Evolutionary conservation across 2,888 invertebrate genomes (phyloP).

Genomic region (Ypsolopha sequella): DNA sequence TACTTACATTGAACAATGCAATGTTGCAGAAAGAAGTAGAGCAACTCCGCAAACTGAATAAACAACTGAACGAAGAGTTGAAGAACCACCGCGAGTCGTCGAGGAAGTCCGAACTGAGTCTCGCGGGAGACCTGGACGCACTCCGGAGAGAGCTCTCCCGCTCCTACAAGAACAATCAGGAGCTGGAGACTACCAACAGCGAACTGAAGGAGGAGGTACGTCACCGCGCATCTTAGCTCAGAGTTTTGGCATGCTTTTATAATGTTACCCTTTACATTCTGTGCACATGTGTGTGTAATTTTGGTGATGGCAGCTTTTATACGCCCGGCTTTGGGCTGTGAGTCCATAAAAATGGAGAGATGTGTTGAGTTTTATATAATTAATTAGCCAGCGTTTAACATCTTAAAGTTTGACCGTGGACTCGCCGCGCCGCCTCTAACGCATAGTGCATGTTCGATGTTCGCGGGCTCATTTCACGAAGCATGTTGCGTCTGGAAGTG

Average conservation of each 20-base stretch:
- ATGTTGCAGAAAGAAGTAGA: conserved; percentile 45
- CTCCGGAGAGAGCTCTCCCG: conserved; percentile 66
- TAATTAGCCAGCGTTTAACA: too few relatives aligned
- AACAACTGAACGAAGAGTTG: conserved; percentile 59
- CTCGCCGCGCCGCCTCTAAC: too few relatives aligned
- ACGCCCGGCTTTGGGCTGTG: too few relatives aligned
- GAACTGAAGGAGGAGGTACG: conserved; percentile 78
- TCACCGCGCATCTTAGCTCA: background rate
- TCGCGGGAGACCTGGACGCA: conserved; percentile 56
- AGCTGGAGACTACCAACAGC: conserved; percentile 76
- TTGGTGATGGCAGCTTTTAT: too few relatives aligned
- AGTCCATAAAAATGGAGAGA: too few relatives aligned
- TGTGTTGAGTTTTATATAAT: too few relatives aligned
- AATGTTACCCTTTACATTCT: background rate
- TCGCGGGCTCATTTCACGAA: conserved; percentile 26
- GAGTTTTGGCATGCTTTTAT: background rate
- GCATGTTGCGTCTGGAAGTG: conserved; percentile 38
- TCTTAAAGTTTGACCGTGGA: too few relatives aligned
- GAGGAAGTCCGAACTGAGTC: conserved; percentile 52
- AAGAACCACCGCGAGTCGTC: conserved; percentile 50
- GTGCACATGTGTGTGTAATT: too few relatives aligned
- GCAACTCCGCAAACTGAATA: conserved; percentile 43
- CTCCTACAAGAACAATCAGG: conserved; percentile 68
- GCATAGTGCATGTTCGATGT: too few relatives aligned
- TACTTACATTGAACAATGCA: background rate